Percentiles rank a stretch among this genome's conserved stretches.
phyloP scores from a whole-genome alignment of 2,888 invertebrate species.

The Metalampra italica region DNA sequence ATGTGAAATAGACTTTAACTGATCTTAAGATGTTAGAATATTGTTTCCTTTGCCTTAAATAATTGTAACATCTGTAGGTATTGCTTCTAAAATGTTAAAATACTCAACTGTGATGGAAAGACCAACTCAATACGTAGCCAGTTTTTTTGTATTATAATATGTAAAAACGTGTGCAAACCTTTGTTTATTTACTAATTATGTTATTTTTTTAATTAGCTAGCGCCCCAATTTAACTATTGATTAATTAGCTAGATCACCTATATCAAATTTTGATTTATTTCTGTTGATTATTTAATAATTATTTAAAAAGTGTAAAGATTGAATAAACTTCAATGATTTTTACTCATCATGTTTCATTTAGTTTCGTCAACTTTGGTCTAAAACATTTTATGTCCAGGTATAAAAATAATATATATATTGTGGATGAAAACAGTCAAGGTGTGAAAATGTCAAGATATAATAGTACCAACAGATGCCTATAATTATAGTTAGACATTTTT shows the following conservation, averaged over 20 bases:
- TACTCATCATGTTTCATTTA: slow-evolving; percentile 1
- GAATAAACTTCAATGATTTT: slow-evolving; percentile 33
- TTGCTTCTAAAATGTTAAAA: slow-evolving; percentile 9
- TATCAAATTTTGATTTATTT: slow-evolving; percentile 26
- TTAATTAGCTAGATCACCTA: slow-evolving; percentile 21
- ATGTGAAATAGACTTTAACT: no score
- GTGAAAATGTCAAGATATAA: no score
- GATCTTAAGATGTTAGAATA: no score
- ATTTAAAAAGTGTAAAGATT: slow-evolving; percentile 20
- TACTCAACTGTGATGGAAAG: slow-evolving; percentile 42
- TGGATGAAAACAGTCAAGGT: no score
- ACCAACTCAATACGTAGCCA: slow-evolving; percentile 25
- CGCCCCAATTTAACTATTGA: slow-evolving; percentile 12
- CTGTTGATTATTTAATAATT: slow-evolving; percentile 26
- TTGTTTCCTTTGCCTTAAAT: no score
- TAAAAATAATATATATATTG: no score
- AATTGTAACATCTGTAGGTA: neutral
- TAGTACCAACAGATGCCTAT: no score
- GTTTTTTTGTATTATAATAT: slow-evolving; percentile 27
- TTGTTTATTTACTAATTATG: slow-evolving; percentile 10
- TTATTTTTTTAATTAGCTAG: no score
- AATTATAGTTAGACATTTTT: no score
- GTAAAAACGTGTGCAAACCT: slow-evolving; percentile 13
- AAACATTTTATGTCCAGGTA: no score
- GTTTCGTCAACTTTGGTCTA: no score